Percentiles rank a stretch among this genome's conserved stretches.
Conservation (phyloP, 2,888 invertebrate species). For the Diplolepis rosae region DNA sequence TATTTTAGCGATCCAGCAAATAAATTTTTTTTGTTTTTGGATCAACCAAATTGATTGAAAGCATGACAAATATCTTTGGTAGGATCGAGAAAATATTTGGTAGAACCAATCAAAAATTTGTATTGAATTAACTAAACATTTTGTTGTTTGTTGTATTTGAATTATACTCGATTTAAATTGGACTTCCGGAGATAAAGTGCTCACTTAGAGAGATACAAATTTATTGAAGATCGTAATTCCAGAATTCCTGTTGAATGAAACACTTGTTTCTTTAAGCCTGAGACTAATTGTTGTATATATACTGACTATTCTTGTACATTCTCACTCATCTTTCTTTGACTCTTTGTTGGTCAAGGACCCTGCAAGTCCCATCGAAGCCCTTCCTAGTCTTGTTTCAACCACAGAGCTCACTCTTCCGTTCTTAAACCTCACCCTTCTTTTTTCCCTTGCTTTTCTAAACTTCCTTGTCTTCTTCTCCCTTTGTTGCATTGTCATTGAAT, state of each 20-base stretch:
- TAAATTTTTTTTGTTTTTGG: too few species aligned
- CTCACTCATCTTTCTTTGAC: conserved; percentile 15
- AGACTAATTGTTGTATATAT: background rate
- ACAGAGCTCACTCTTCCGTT: conserved; percentile 33
- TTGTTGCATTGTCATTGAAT: background rate
- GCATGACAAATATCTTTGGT: too few species aligned
- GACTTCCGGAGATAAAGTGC: background rate
- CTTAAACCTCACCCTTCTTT: conserved; percentile 17
- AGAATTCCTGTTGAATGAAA: conserved; percentile 9
- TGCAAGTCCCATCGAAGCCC: conserved; percentile 16
- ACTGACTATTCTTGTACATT: conserved; percentile 11
- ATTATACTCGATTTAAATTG: conserved; percentile 2
- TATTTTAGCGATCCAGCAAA: too few species aligned
- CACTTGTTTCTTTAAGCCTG: background rate
- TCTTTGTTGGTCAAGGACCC: conserved; percentile 26
- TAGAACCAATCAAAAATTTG: too few species aligned
- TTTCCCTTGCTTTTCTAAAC: background rate
- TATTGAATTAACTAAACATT: too few species aligned
- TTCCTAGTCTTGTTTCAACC: conserved; percentile 15
- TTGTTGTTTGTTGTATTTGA: too few species aligned
- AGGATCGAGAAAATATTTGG: too few species aligned
- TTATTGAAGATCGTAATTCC: conserved; percentile 5
- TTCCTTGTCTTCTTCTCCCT: background rate
- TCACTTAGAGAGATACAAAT: background rate
- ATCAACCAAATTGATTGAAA: too few species aligned